These are phyloP conservation scores for Xenopus borealis DNA, from an alignment of 2,113 vertebrate genomes.

Conservation along the genomic window DNA sequence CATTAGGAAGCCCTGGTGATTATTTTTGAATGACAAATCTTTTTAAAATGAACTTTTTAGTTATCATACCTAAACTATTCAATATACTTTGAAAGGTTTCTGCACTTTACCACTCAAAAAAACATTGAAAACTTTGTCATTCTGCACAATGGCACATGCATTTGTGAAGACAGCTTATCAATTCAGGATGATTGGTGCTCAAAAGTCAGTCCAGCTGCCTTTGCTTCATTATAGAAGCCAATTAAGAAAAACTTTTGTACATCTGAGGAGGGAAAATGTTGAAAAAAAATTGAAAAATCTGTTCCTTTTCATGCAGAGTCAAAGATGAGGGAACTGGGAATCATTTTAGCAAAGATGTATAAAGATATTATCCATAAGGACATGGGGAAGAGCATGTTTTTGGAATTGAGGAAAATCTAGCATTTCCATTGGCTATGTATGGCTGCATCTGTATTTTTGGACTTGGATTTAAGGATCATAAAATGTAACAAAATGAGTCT, in stretches of 20 bases:
- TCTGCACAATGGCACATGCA: conserved; percentile 7
- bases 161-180: conserved; percentile 19
- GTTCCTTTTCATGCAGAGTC: not conserved
- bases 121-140: conserved; percentile 17
- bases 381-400: too few relatives aligned
- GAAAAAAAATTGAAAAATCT: too few relatives aligned
- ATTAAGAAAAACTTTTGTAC: conserved; percentile 11
- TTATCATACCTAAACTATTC: not conserved
- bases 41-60: not conserved
- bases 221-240: conserved; percentile 8
- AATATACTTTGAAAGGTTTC: conserved; percentile 21
- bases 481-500: too few relatives aligned
- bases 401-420: too few relatives aligned
- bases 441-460: too few relatives aligned
- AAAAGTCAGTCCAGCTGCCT: not conserved
- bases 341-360: too few relatives aligned
- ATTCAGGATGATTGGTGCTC: conserved; percentile 6
- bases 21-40: not conserved
- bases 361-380: too few relatives aligned
- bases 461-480: too few relatives aligned
- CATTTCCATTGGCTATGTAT: too few relatives aligned
- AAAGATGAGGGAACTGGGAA: not conserved
- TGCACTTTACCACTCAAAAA: conserved; percentile 3
- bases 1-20: too few relatives aligned
- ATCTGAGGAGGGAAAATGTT: not conserved